Base-by-base conservation (phyloP, 2,888 invertebrate species). In the Scrobipalpa costella region DNA sequence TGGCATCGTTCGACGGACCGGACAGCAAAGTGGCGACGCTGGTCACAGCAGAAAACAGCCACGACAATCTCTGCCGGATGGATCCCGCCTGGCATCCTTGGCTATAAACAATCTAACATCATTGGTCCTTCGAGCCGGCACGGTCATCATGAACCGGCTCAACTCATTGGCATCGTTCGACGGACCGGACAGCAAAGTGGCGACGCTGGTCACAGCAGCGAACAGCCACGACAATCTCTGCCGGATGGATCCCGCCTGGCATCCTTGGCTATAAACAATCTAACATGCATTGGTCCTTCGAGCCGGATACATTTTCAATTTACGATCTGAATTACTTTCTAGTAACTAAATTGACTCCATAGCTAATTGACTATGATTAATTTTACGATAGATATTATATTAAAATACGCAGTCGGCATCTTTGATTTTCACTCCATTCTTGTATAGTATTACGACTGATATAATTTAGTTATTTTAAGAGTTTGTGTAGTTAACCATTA, bases 31-130 rank as follows among this genome's bases (percentile, higher is more conserved):
- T 96, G 67, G 95, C 96, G 57, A 96, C 97, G 0, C 90, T 99
- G 47, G 97, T 99, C 13, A 95, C 96, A 9, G 97, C 98, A 0
- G 99, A 99, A 11, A 97, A 95, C 75, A 98, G 96, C 81, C 95
- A 96, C 67, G 99, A 99, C 81, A 99, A 99, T 87, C 92, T 99
- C 11, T 98, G 98, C 80, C 94, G 98, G 63, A 99, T 99, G 99
- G 99, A 99, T 89, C 99, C 99, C 1, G 97, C 98, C 0, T 99
- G 98, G 98, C 98, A 99, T 87, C 99, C 99, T 0, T 99, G 99
- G 99, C 90, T 99, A 38, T 38, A 38, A 38, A 38, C 38, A 1
- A 38, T 9, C 40, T 40, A 40, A 2, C 40, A 13, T 11, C 40
- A 40, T 40, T 62, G 64, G 62, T 63, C 62, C 60, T 64, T 65